These are phyloP conservation scores for Cryptoprocta ferox DNA, from an alignment of 2,797 vertebrate genomes.

Conservation along the genomic window DNA sequence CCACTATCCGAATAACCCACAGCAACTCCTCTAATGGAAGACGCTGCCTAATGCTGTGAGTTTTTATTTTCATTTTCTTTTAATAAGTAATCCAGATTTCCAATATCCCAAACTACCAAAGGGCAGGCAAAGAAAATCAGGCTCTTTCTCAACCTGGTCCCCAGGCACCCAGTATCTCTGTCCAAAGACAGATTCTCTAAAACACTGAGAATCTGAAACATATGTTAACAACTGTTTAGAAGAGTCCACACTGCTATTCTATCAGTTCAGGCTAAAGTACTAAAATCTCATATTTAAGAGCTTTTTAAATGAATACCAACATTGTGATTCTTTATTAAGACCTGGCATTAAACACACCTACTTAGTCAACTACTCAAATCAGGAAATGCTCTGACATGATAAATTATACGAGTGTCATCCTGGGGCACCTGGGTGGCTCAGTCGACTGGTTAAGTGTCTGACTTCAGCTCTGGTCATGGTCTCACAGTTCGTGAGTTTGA, in stretches of 20 bases:
- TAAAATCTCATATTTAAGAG: not conserved
- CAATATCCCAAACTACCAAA: not conserved
- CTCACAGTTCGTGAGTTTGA: no score
- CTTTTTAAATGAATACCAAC: not conserved
- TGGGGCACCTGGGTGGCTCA: no score
- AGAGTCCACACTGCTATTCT: not conserved
- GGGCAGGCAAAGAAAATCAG: not conserved
- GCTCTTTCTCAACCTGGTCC: not conserved
- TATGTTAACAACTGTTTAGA: not conserved
- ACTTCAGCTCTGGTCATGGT: no score
- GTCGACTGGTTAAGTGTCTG: no score
- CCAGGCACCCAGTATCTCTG: not conserved
- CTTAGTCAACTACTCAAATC: not conserved
- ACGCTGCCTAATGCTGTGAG: not conserved
- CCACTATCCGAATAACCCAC: not conserved
- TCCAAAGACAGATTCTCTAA: not conserved
- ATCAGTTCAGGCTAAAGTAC: not conserved
- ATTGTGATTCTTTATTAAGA: not conserved
- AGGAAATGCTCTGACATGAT: not conserved
- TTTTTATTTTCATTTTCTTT: not conserved
- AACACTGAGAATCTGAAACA: not conserved
- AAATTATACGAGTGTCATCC: not conserved
- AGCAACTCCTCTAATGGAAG: not conserved
- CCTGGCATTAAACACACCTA: not conserved
- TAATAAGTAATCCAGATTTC: not conserved